Base-by-base conservation (phyloP, 2,888 invertebrate genomes). In the Poecilobothrus nobilitatus region DNA sequence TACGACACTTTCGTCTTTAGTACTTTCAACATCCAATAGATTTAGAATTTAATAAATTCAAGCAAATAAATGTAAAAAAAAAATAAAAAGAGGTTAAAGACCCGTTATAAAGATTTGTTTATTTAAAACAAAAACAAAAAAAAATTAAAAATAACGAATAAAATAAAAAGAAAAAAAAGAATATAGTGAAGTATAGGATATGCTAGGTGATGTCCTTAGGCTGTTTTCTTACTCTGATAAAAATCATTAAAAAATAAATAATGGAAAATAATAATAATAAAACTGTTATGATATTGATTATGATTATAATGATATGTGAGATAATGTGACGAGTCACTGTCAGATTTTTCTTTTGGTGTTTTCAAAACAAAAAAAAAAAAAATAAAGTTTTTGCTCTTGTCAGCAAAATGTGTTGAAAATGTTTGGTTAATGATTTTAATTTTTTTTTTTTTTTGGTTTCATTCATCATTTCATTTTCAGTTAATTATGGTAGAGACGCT, bases 201-300 rank as follows among this genome's bases (percentile, higher is more conserved):
- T 53, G 53, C n/a, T 53, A 53, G 53, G 53, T n/a, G 53, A 53
- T 53, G n/a, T 53, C 53, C 53, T 53, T 53, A 53, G 53, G 53
- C 53, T 53, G 53, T 53, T 53, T 53, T 53, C 53, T 53, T 53
- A 53, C 53, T 18, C 53, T 53, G 53, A 53, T 53, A 53, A 53
- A 53, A 53, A 18, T 18, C 18, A 53, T 53, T 53, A 53, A 53
- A 27, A 53, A 53, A 53, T 53, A 53, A 53, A 53, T 53, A 53
- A 53, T 53, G 53, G 18, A 53, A 53, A 53, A 4, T 27, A n/a
- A n/a, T 27, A 27, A 27, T 27, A 27, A 27, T 27, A 5, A n/a
- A 27, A 5, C 27, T 27, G n/a, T 27, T 27, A 2, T 27, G 27
- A 27, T 27, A 5, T 4, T 27, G 27, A 27, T 27, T 2, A 27